These are phyloP conservation scores for Tiaroga cobitis DNA, from an alignment of 2,797 vertebrate species.

Conservation along the genomic window DNA sequence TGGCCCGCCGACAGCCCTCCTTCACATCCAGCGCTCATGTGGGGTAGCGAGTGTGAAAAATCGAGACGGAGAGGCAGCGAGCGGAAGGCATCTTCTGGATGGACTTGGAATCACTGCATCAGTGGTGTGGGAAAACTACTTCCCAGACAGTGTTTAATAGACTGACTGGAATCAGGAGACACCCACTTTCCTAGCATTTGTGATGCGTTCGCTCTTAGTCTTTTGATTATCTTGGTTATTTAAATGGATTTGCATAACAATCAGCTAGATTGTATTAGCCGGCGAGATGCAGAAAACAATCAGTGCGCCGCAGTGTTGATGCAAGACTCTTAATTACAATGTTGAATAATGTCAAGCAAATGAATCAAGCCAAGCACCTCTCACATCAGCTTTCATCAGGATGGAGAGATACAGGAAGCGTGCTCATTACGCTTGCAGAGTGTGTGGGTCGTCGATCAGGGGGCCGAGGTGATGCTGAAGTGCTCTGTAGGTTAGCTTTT, in stretches of 20 bases:
- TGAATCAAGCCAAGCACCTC: constrained; percentile 67
- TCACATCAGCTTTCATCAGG: constrained; percentile 64
- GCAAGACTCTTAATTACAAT: constrained; percentile 68
- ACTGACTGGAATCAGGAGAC: constrained; percentile 45
- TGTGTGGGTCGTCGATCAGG: constrained; percentile 53
- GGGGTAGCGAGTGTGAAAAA: constrained; percentile 52
- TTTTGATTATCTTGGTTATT: constrained; percentile 62
- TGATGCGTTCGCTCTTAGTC: constrained; percentile 43
- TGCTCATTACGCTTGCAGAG: constrained; percentile 57
- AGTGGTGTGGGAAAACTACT: constrained; percentile 40
- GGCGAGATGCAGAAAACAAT: constrained; percentile 66
- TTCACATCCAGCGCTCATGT: constrained; percentile 62
- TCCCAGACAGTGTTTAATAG: constrained; percentile 50
- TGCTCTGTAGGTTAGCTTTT: constrained; percentile 55
- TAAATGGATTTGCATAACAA: constrained; percentile 72
- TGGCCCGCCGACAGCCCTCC: constrained; percentile 53
- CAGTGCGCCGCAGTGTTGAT: constrained; percentile 52
- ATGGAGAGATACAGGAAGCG: constrained; percentile 55
- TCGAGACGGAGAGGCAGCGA: constrained; percentile 19
- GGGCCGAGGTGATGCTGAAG: constrained; percentile 55
- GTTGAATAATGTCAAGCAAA: constrained; percentile 67
- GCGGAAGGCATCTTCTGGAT: constrained; percentile 26
- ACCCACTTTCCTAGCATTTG: constrained; percentile 37
- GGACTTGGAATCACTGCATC: constrained; percentile 32
- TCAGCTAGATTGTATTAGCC: constrained; percentile 63